These are phyloP conservation scores for Porphyrio hochstetteri DNA, from an alignment of 2,113 vertebrate genomes.

Conservation along the genomic window DNA sequence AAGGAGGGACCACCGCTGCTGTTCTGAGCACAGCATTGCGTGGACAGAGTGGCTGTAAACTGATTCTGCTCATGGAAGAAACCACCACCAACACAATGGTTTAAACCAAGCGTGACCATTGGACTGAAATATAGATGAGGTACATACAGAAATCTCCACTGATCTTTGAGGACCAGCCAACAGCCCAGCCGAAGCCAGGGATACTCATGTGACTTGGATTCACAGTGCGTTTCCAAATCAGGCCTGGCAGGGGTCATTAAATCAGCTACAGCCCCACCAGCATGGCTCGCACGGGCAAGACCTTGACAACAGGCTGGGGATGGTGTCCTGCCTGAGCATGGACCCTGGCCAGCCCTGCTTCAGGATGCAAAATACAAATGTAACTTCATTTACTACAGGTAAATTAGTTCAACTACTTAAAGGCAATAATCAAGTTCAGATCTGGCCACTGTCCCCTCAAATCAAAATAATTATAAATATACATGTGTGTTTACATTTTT, in stretches of 20 bases:
- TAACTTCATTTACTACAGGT: not conserved
- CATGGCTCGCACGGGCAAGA: not conserved
- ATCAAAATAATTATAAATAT: not conserved
- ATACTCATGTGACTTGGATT: not conserved
- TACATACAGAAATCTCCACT: not conserved
- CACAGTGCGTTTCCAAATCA: not conserved
- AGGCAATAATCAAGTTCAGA: not conserved
- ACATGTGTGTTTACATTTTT: not conserved
- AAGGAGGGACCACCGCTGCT: not conserved
- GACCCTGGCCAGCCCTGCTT: not conserved
- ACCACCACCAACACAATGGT: not conserved
- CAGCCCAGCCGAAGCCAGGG: not conserved
- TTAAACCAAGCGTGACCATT: not conserved
- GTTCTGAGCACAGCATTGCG: fast-evolving
- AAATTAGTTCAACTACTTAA: not conserved
- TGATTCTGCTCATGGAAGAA: not conserved
- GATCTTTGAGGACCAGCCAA: not conserved
- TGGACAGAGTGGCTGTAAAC: not conserved
- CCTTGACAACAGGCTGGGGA: not conserved
- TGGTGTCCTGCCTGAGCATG: not conserved
- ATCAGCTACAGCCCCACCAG: not conserved
- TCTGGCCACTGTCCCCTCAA: not conserved
- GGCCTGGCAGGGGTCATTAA: not conserved
- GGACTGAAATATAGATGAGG: not conserved
- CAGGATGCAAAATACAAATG: not conserved